phyloP scores from a whole-genome alignment of 1,140 invertebrate genomes.

The Elysia chlorotica region DNA sequence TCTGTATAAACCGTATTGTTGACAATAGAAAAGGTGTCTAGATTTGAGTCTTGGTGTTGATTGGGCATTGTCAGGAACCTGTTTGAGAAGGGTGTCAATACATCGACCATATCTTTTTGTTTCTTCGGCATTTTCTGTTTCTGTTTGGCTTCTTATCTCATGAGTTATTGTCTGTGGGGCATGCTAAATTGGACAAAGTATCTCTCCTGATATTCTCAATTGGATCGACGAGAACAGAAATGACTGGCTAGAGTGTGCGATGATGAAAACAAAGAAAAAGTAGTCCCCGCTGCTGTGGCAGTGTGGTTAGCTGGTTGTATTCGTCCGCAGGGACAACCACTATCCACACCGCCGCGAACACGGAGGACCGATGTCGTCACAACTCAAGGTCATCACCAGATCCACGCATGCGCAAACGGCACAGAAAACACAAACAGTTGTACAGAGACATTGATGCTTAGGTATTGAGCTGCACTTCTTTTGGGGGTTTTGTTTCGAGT shows the following conservation, averaged over 20 bases:
- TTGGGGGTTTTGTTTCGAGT: not conserved
- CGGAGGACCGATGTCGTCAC: slow-evolving; percentile 23
- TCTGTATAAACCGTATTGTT: too few relatives aligned
- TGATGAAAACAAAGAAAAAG: not conserved
- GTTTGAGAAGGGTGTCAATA: too few relatives aligned
- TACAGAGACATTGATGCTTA: too few relatives aligned
- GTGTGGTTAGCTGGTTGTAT: slow-evolving; percentile 99
- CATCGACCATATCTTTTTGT: too few relatives aligned
- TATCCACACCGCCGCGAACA: slow-evolving; percentile 82
- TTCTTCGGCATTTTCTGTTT: not conserved
- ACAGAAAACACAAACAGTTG: too few relatives aligned
- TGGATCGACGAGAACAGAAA: not conserved
- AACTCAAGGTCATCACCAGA: not conserved
- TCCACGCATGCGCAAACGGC: not conserved
- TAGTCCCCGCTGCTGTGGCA: slow-evolving; percentile 72
- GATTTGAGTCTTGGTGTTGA: too few relatives aligned
- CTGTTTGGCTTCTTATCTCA: not conserved
- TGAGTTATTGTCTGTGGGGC: not conserved
- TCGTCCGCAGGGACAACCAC: slow-evolving; percentile 77
- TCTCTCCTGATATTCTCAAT: not conserved
- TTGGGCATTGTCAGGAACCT: too few relatives aligned
- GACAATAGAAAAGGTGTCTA: too few relatives aligned
- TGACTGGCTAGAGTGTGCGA: not conserved
- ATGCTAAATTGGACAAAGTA: not conserved
- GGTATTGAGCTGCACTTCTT: too few relatives aligned